These are phyloP conservation scores for Asteroscopus sphinx DNA, from an alignment of 2,888 invertebrate genomes.

Conservation along the genomic window DNA sequence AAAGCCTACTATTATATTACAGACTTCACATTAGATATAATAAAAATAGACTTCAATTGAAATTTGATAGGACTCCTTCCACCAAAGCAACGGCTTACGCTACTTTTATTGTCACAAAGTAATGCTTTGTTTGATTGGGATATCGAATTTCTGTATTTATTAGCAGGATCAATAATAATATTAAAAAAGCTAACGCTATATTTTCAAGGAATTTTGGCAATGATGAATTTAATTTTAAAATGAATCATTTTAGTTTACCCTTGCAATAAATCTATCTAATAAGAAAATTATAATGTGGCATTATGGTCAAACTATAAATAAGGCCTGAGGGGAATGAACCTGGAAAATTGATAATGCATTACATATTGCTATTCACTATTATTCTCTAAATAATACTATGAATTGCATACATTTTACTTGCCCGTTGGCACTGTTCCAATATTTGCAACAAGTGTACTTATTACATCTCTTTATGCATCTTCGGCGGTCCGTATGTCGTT, in stretches of 20 bases:
- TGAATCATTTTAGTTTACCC: not conserved
- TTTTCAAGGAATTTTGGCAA: no score
- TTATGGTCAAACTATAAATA: slow-evolving; percentile 23
- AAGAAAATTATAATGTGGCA: slow-evolving; percentile 12
- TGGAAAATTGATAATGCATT: slow-evolving; percentile 28
- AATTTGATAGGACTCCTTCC: slow-evolving; percentile 26
- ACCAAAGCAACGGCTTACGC: slow-evolving; percentile 32
- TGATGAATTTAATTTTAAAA: no score
- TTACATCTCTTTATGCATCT: slow-evolving; percentile 42
- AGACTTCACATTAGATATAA: slow-evolving; percentile 25
- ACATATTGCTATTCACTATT: slow-evolving; percentile 42
- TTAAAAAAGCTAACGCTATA: no score
- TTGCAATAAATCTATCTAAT: slow-evolving; percentile 5
- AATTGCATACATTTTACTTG: slow-evolving; percentile 46
- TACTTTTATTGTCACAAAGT: slow-evolving; percentile 36
- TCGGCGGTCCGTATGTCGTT: slow-evolving; percentile 55
- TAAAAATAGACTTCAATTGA: no score
- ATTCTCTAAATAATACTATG: slow-evolving; percentile 46
- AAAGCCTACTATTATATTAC: slow-evolving; percentile 27
- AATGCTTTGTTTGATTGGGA: slow-evolving; percentile 23
- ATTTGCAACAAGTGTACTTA: slow-evolving; percentile 34
- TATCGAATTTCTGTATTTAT: slow-evolving; percentile 33
- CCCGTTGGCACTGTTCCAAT: slow-evolving; percentile 49
- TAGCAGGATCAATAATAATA: slow-evolving; percentile 2
- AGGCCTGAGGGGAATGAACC: slow-evolving; percentile 35